Evolutionary conservation across 2,888 invertebrate genomes (phyloP).

Genomic region (Psylliodes chrysocephalus): DNA sequence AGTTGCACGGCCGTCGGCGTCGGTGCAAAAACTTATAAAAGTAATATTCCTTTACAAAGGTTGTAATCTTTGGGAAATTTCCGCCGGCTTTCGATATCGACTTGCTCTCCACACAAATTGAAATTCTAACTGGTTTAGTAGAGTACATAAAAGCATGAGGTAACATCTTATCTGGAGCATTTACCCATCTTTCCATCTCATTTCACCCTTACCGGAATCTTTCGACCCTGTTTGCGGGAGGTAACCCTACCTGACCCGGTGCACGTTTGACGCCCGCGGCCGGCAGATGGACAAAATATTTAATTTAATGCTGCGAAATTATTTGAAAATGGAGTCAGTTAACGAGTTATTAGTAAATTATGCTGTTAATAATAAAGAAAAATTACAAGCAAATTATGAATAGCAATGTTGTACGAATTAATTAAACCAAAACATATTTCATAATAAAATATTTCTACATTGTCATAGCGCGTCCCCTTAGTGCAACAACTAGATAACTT

Average conservation of each 20-base stretch:
- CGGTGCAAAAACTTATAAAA: conserved; percentile 25
- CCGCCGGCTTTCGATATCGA: conserved; percentile 49
- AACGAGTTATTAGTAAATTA: too few species aligned
- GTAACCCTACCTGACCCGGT: conserved; percentile 43
- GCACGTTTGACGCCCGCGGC: too few species aligned
- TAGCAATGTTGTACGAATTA: too few species aligned
- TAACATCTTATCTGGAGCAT: conserved; percentile 56
- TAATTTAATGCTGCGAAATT: too few species aligned
- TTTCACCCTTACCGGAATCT: conserved; percentile 48
- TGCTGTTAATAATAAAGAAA: too few species aligned
- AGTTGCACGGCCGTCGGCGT: background rate
- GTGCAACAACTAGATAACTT: too few species aligned
- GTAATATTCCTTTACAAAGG: conserved; percentile 48
- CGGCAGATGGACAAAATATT: too few species aligned
- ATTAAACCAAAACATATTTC: too few species aligned
- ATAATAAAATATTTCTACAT: too few species aligned
- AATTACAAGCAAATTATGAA: too few species aligned
- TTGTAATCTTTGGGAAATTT: conserved; percentile 51
- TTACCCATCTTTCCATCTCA: conserved; percentile 56
- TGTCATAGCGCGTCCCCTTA: too few species aligned
- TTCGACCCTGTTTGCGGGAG: conserved; percentile 49
- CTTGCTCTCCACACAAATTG: conserved; percentile 56
- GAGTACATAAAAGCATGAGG: conserved; percentile 55
- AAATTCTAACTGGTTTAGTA: conserved; percentile 55
- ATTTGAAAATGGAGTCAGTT: too few species aligned